Evolutionary conservation across 2,113 vertebrate genomes (phyloP).

Genomic region (Paratilapia polleni): DNA sequence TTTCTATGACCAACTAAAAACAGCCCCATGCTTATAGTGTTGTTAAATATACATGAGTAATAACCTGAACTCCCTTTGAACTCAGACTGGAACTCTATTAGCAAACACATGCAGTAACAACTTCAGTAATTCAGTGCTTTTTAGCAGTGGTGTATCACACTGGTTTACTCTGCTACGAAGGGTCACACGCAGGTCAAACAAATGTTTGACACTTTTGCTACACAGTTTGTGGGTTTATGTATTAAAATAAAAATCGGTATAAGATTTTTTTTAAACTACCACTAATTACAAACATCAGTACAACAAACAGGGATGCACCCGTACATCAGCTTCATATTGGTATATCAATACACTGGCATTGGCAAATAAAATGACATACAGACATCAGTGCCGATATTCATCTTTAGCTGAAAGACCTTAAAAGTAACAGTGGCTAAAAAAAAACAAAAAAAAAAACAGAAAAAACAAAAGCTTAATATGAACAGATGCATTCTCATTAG

Average conservation of each 20-base stretch:
- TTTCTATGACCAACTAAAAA: neutral
- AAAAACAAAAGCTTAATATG: neutral
- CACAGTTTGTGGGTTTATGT: no score
- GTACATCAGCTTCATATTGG: neutral
- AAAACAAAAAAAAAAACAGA: no score
- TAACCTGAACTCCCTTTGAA: neutral
- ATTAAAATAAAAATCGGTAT: no score
- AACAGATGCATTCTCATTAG: neutral
- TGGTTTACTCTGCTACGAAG: neutral
- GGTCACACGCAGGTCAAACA: neutral
- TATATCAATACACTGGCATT: neutral
- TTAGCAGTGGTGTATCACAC: neutral
- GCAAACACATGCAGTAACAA: neutral
- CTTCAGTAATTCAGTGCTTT: neutral
- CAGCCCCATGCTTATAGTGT: neutral
- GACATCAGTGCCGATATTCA: neutral
- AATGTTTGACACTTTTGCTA: neutral
- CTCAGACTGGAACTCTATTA: neutral
- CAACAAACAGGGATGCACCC: neutral
- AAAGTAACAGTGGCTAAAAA: neutral
- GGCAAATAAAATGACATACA: no score
- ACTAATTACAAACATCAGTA: neutral
- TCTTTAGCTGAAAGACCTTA: neutral
- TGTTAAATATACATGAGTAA: neutral
- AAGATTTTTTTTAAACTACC: neutral